phyloP scores from a whole-genome alignment of 2,113 vertebrate species.

The Holacanthus passer region DNA sequence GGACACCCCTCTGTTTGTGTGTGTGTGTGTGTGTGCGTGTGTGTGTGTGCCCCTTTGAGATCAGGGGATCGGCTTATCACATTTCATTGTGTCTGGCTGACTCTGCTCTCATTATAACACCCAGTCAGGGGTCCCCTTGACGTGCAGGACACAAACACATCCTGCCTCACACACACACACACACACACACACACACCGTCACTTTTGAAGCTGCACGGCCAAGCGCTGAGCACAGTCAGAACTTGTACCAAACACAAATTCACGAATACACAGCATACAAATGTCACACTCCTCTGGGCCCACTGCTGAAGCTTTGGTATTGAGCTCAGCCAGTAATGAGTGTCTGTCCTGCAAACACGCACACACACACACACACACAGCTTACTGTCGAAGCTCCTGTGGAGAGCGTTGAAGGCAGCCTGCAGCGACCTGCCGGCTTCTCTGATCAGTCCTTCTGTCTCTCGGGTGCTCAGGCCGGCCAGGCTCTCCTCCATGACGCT shows the following conservation, averaged over 20 bases:
- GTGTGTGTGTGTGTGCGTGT: slow-evolving; percentile 38
- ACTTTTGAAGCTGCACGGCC: slow-evolving; percentile 34
- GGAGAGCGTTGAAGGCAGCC: slow-evolving; percentile 85
- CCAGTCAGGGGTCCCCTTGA: slow-evolving; percentile 77
- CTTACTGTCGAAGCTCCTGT: slow-evolving; percentile 94
- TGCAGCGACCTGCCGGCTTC: slow-evolving; percentile 91
- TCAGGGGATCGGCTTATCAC: slow-evolving; percentile 77
- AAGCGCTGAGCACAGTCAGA: slow-evolving; percentile 36
- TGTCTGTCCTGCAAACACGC: slow-evolving; percentile 11
- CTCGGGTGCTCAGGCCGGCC: slow-evolving; percentile 86
- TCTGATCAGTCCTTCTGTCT: slow-evolving; percentile 91
- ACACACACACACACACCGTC: slow-evolving; percentile 30
- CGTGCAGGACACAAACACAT: slow-evolving; percentile 55
- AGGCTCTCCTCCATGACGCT: slow-evolving; percentile 95
- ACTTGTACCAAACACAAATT: slow-evolving; percentile 57
- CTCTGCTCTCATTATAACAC: slow-evolving; percentile 79
- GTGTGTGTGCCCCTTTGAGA: slow-evolving; percentile 52
- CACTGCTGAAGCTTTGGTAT: slow-evolving; percentile 36
- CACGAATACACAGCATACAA: slow-evolving; percentile 49
- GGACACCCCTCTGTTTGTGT: slow-evolving; percentile 65
- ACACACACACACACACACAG: slow-evolving; percentile 39
- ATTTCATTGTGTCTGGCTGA: slow-evolving; percentile 81
- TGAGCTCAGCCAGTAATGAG: slow-evolving; percentile 64
- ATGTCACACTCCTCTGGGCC: slow-evolving; percentile 55
- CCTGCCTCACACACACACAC: slow-evolving; percentile 5